These are phyloP conservation scores for Ecdyonurus torrentis DNA, from an alignment of 2,888 invertebrate genomes.

Conservation along the genomic window DNA sequence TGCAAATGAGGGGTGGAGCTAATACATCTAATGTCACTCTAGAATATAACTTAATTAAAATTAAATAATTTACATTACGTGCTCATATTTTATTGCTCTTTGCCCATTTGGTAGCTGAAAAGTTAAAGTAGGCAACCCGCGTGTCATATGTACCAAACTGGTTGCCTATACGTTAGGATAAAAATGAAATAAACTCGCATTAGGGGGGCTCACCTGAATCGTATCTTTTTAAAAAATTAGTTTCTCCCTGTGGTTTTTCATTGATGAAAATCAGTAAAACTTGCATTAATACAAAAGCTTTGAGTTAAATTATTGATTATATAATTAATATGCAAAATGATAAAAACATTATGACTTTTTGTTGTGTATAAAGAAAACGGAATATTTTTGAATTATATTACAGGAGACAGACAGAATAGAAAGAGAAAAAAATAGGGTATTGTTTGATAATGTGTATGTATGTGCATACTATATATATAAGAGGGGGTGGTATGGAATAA, in stretches of 20 bases:
- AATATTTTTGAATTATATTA: not conserved
- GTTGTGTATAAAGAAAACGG: not conserved
- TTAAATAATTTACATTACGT: too few species aligned
- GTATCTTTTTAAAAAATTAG: too few species aligned
- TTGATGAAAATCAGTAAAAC: not conserved
- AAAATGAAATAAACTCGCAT: too few species aligned
- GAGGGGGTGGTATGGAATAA: not conserved
- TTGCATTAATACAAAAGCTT: not conserved
- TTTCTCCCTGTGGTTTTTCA: not conserved
- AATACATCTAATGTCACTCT: not conserved
- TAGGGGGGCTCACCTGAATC: too few species aligned
- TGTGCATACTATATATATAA: not conserved
- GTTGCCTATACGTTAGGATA: too few species aligned
- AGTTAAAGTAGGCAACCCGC: too few species aligned
- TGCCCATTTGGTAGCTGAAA: too few species aligned
- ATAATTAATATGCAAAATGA: constrained; percentile 22
- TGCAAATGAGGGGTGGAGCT: not conserved
- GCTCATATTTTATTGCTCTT: too few species aligned
- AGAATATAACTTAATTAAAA: not conserved
- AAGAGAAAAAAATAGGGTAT: too few species aligned
- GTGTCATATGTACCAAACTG: too few species aligned
- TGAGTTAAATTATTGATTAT: constrained; percentile 18
- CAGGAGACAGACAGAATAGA: too few species aligned
- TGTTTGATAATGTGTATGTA: too few species aligned
- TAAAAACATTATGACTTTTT: constrained; percentile 14